phyloP scores from a whole-genome alignment of 2,888 invertebrate genomes.

The Linnaemya vulpina region DNA sequence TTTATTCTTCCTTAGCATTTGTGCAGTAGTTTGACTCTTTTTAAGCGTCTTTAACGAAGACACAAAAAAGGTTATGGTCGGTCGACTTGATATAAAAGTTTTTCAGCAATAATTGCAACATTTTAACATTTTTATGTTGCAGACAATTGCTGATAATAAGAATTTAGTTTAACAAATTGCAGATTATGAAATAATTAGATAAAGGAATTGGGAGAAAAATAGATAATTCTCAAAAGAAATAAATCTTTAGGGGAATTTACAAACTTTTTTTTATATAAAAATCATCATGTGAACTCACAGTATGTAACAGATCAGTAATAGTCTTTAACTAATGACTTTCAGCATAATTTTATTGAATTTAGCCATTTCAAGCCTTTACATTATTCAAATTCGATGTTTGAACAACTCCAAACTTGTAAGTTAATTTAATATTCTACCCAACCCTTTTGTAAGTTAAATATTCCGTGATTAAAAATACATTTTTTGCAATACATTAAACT shows the following conservation, averaged over 20 bases:
- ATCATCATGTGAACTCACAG: not conserved
- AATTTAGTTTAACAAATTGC: conserved; percentile 17
- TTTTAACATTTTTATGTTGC: conserved; percentile 36
- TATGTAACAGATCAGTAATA: not conserved
- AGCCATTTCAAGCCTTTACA: not conserved
- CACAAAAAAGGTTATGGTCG: conserved; percentile 34
- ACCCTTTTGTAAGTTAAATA: conserved; percentile 34
- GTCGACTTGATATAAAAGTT: conserved; percentile 46
- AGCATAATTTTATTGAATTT: not conserved
- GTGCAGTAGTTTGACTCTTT: conserved; percentile 9
- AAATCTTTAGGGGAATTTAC: not conserved
- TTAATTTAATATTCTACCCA: conserved; percentile 41
- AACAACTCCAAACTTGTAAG: conserved; percentile 1
- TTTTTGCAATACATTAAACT: conserved; percentile 46
- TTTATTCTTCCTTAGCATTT: conserved; percentile 14
- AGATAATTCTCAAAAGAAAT: not conserved
- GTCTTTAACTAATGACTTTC: not conserved
- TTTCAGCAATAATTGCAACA: conserved; percentile 49
- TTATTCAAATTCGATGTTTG: conserved; percentile 8
- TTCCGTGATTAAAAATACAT: conserved; percentile 30
- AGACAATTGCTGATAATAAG: conserved; percentile 17
- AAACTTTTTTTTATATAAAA: not conserved
- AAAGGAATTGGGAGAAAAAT: not conserved
- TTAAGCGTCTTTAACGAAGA: conserved; percentile 41
- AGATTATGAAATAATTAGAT: conserved; percentile 22